Evolutionary conservation across 2,888 invertebrate species (phyloP).

Genomic region (Lydus trimaculatus): DNA sequence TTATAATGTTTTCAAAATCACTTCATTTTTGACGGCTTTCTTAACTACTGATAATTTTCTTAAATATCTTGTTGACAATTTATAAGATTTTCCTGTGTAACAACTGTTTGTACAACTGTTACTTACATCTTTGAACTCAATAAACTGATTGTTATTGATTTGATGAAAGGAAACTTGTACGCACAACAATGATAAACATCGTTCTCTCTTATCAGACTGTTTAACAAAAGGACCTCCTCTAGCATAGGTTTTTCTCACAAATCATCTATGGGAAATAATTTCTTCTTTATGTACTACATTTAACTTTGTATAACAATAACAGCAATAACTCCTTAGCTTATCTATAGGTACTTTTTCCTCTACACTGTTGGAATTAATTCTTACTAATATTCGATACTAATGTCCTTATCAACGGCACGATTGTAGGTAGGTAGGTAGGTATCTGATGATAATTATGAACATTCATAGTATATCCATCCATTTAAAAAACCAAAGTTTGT

Average conservation of each 20-base stretch:
- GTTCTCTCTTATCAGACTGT: neutral
- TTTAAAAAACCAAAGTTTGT: neutral
- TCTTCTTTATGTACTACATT: neutral
- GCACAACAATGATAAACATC: neutral
- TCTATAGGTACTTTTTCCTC: no score
- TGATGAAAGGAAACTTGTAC: neutral
- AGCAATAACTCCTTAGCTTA: no score
- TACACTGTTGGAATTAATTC: neutral
- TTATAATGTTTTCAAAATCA: no score
- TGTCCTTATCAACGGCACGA: neutral
- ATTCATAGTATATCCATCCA: neutral
- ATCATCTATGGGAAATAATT: neutral
- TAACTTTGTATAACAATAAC: neutral
- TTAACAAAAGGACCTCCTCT: neutral
- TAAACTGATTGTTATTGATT: conserved; percentile 3
- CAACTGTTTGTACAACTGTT: neutral
- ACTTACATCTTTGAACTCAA: neutral
- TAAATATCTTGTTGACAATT: neutral
- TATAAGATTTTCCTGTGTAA: neutral
- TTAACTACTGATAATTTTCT: neutral
- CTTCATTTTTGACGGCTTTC: neutral
- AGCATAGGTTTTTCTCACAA: neutral
- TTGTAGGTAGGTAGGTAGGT: neutral
- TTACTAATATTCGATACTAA: neutral
- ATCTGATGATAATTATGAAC: neutral